Evolutionary conservation across 2,888 invertebrate species (phyloP).

Genomic region (Sinotaia quadrata): DNA sequence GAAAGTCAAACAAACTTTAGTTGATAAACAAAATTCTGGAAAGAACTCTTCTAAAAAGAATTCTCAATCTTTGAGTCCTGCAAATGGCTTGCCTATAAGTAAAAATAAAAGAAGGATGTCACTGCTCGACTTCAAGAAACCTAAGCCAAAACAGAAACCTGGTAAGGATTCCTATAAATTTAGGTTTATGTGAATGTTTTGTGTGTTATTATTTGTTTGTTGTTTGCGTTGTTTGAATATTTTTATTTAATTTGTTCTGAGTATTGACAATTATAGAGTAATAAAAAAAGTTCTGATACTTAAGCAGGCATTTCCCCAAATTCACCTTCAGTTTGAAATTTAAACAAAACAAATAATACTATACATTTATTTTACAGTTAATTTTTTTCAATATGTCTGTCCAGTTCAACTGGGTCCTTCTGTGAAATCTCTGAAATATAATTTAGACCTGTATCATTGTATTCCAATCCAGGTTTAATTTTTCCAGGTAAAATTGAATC

Average conservation of each 20-base stretch:
- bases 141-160: slow-evolving; percentile 32
- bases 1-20: slow-evolving; percentile 1
- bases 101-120: slow-evolving; percentile 23
- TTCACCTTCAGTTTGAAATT: too few species aligned
- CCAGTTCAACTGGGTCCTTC: too few species aligned
- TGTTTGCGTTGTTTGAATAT: neutral
- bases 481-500: too few species aligned
- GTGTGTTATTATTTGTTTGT: neutral
- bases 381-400: too few species aligned
- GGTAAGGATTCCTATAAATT: slow-evolving; percentile 20
- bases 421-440: too few species aligned
- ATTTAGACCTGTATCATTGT: too few species aligned
- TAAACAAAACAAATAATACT: too few species aligned
- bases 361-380: too few species aligned
- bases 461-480: too few species aligned
- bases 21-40: slow-evolving; percentile 21
- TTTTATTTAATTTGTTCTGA: neutral
- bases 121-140: slow-evolving; percentile 36
- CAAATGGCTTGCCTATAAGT: neutral
- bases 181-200: neutral
- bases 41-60: slow-evolving; percentile 20
- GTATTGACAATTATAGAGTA: neutral
- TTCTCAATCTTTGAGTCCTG: neutral
- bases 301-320: slow-evolving; percentile 25
- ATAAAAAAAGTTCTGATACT: neutral